Evolutionary conservation across 2,797 vertebrate genomes (phyloP).

Genomic region (Hipposideros larvatus): DNA sequence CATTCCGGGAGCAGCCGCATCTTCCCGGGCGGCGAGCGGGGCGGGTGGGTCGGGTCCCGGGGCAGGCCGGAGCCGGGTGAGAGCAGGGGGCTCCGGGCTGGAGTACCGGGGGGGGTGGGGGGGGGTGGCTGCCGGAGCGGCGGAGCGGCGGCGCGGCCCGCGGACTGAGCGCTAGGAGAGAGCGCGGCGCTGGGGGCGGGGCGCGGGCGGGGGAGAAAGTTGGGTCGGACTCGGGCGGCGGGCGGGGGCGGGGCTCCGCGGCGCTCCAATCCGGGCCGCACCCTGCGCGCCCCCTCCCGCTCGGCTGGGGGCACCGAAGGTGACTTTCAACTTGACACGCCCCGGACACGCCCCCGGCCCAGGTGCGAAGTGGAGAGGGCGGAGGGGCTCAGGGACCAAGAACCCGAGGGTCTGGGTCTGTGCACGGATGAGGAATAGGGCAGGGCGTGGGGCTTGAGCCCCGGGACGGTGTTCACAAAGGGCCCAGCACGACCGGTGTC

Average conservation of each 20-base stretch:
- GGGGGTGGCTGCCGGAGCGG: conserved; percentile 13
- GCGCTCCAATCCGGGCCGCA: conserved; percentile 69
- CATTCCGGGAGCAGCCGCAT: conserved; percentile 85
- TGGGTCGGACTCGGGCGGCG: conserved; percentile 52
- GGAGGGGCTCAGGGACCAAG: neutral
- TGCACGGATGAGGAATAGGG: neutral
- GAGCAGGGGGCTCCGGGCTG: neutral
- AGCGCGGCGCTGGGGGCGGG: conserved; percentile 51
- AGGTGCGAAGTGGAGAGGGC: neutral
- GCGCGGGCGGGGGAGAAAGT: conserved; percentile 72
- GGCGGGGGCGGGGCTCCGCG: conserved; percentile 75
- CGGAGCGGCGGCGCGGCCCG: conserved; percentile 51
- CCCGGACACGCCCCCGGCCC: conserved; percentile 76
- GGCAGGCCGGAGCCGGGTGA: neutral
- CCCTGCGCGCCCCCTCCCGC: conserved; percentile 78
- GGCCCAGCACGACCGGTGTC: neutral
- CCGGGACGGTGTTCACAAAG: neutral
- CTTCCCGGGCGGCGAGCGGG: conserved; percentile 65
- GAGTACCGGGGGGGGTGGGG: neutral
- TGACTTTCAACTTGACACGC: conserved; percentile 80
- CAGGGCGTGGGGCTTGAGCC: neutral
- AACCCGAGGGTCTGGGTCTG: neutral
- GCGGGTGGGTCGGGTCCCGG: conserved; percentile 10
- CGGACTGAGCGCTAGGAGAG: conserved; percentile 30
- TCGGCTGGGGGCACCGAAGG: conserved; percentile 78